phyloP scores from a whole-genome alignment of 2,888 invertebrate species.

The Caenorhabditis sp. region DNA sequence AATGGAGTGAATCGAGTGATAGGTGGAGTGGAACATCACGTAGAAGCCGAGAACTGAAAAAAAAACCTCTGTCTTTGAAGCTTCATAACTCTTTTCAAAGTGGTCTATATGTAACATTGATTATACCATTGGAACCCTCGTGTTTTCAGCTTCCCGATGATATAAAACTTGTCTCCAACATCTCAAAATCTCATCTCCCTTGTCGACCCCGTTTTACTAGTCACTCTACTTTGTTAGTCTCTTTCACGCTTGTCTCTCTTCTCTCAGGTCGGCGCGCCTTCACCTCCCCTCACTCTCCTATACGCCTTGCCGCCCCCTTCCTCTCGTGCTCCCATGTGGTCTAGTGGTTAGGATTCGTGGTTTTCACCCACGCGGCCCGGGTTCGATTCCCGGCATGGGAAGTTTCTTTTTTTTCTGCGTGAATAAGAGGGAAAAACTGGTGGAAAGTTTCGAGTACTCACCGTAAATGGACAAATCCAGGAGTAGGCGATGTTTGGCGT shows the following conservation, averaged over 20 bases:
- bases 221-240: too few species aligned
- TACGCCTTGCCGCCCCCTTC: neutral
- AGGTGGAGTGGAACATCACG: slow-evolving; percentile 61
- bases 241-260: neutral
- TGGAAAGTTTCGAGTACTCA: neutral
- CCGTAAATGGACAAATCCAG: slow-evolving; percentile 47
- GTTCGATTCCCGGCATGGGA: slow-evolving; percentile 82
- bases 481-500: slow-evolving; percentile 42
- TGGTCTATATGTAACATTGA: too few species aligned
- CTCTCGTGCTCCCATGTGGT: slow-evolving; percentile 77
- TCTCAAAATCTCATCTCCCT: too few species aligned
- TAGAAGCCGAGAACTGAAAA: slow-evolving; percentile 48
- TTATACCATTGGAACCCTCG: too few species aligned
- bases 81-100: too few species aligned
- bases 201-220: too few species aligned
- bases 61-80: too few species aligned
- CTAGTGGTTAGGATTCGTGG: slow-evolving; percentile 82
- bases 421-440: neutral
- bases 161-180: too few species aligned
- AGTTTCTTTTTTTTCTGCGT: slow-evolving; percentile 59
- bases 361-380: slow-evolving; percentile 82
- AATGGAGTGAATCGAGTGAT: slow-evolving; percentile 47
- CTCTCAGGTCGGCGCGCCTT: too few species aligned
- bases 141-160: too few species aligned
- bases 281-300: neutral